Percentiles rank a stretch among this genome's conserved stretches.
Conservation (phyloP, 2,797 vertebrate species). For the Pseudochirops corinnae region DNA sequence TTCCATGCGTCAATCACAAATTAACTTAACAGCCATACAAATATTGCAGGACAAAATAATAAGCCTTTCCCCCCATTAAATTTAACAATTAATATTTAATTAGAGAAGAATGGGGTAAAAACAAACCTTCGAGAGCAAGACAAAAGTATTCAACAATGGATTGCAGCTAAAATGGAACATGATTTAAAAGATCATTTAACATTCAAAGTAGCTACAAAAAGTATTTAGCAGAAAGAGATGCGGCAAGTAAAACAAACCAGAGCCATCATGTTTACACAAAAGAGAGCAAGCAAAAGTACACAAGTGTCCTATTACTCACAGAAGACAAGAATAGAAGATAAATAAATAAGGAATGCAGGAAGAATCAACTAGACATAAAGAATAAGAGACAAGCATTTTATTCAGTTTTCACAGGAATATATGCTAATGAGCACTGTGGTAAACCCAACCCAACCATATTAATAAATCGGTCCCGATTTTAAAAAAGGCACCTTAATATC, state of each 20-base stretch:
- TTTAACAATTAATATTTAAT: constrained; percentile 76
- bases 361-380: constrained; percentile 94
- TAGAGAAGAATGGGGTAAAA: constrained; percentile 73
- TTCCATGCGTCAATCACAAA: constrained; percentile 86
- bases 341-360: constrained; percentile 96
- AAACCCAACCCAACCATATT: constrained; percentile 49
- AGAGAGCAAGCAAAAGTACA: constrained; percentile 89
- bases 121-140: constrained; percentile 77
- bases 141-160: constrained; percentile 78
- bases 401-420: constrained; percentile 79
- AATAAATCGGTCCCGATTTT: constrained; percentile 55
- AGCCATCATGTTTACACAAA: constrained; percentile 83
- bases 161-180: constrained; percentile 77
- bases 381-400: constrained; percentile 91
- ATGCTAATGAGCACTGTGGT: constrained; percentile 57
- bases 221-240: constrained; percentile 80
- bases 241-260: constrained; percentile 84
- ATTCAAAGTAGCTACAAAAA: constrained; percentile 79
- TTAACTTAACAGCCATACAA: constrained; percentile 80
- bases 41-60: constrained; percentile 80
- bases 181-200: constrained; percentile 76
- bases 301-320: constrained; percentile 94
- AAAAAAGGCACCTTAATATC: constrained; percentile 41
- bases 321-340: constrained; percentile 95
- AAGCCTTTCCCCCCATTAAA: constrained; percentile 80